Conservation (phyloP, 2,888 invertebrate genomes). For the Dyspetes luteomarginatus region DNA sequence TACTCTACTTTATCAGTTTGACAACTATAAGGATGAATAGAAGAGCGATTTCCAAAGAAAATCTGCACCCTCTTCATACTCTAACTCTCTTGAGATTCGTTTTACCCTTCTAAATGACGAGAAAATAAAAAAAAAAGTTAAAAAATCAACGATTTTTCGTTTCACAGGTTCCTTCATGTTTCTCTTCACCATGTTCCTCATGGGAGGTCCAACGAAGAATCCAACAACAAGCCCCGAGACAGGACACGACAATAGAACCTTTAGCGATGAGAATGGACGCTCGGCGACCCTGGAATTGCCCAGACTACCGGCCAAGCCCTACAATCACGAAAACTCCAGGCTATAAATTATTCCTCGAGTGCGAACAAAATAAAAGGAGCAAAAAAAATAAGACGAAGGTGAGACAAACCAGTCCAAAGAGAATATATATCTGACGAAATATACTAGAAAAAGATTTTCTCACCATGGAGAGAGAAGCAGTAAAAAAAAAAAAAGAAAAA, state of each 20-base stretch:
- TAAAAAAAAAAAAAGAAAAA: slow-evolving; percentile 13
- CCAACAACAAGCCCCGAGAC: slow-evolving; percentile 75
- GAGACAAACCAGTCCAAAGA: slow-evolving; percentile 54
- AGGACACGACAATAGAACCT: slow-evolving; percentile 85
- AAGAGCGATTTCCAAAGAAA: too few species aligned
- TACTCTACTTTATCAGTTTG: too few species aligned
- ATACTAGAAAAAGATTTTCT: slow-evolving; percentile 24
- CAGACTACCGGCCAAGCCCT: slow-evolving; percentile 74
- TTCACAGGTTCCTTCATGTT: slow-evolving; percentile 91
- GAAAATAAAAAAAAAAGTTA: background rate
- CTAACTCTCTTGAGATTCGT: too few species aligned
- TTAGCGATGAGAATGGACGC: slow-evolving; percentile 84
- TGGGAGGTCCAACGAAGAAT: slow-evolving; percentile 87
- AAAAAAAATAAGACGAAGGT: background rate
- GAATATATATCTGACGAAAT: slow-evolving; percentile 20
- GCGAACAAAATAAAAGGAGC: background rate
- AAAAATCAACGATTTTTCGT: background rate
- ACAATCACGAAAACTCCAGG: slow-evolving; percentile 76
- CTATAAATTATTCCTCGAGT: slow-evolving; percentile 67
- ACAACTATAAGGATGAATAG: too few species aligned
- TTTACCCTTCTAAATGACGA: too few species aligned
- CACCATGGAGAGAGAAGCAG: slow-evolving; percentile 25
- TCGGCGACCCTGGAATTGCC: slow-evolving; percentile 78
- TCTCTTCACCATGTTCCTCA: slow-evolving; percentile 91
- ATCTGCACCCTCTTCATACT: too few species aligned